Conservation (phyloP, 2,888 invertebrate genomes). For the Philonicus albiceps region DNA sequence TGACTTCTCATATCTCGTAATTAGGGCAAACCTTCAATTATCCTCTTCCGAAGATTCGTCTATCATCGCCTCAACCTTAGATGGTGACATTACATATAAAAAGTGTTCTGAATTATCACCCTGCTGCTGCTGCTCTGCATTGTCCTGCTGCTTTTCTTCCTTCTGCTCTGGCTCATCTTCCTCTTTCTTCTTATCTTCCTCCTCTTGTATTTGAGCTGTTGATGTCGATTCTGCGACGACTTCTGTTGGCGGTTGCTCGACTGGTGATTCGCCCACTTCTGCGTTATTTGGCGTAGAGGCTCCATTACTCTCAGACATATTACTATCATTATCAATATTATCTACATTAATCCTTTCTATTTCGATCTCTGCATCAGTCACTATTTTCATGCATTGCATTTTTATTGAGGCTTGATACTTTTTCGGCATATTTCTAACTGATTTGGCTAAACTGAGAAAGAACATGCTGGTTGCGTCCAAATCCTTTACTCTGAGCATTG, state of each 20-base stretch:
- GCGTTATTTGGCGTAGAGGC: conserved; percentile 3
- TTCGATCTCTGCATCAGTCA: conserved; percentile 61
- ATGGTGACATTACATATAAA: conserved; percentile 63
- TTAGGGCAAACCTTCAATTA: not conserved
- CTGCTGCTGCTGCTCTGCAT: conserved; percentile 38
- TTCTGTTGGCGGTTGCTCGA: not conserved
- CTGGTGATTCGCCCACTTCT: not conserved
- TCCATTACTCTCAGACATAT: conserved; percentile 20
- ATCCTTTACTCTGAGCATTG: conserved; percentile 59
- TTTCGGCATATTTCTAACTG: conserved; percentile 61
- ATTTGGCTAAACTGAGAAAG: conserved; percentile 59
- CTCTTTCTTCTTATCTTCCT: not conserved
- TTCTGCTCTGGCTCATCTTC: not conserved
- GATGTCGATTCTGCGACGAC: not conserved
- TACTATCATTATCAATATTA: conserved; percentile 9
- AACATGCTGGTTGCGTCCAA: conserved; percentile 61
- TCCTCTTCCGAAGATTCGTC: conserved; percentile 61
- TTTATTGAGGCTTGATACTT: conserved; percentile 61
- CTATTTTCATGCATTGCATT: conserved; percentile 63
- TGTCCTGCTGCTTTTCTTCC: not conserved
- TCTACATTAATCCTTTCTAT: conserved; percentile 54
- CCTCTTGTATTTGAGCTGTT: not conserved
- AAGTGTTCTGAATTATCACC: conserved; percentile 59
- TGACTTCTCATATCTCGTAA: not conserved
- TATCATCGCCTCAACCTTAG: conserved; percentile 62